phyloP scores from a whole-genome alignment of 2,113 vertebrate species.

The Petrocephalus microphthalmus region DNA sequence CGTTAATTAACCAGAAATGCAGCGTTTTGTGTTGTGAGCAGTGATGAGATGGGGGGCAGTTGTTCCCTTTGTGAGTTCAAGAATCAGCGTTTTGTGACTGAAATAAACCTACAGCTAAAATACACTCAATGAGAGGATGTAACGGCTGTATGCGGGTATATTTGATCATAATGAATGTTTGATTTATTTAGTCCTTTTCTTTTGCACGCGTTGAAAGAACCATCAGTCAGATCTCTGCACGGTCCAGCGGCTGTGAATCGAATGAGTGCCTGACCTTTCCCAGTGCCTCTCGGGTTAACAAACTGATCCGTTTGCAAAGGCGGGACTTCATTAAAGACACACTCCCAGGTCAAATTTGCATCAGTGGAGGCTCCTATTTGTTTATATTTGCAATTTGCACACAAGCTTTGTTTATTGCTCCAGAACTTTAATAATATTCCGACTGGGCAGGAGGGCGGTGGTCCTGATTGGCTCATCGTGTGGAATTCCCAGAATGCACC shows the following conservation, averaged over 20 bases:
- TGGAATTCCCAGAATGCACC: neutral
- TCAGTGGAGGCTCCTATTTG: neutral
- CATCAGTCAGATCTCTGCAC: neutral
- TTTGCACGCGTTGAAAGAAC: neutral
- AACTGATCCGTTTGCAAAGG: conserved; percentile 27
- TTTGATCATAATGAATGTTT: neutral
- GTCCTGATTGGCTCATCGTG: neutral
- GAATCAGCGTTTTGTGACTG: neutral
- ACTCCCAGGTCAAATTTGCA: conserved; percentile 5
- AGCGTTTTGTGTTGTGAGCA: neutral
- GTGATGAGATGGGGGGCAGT: neutral
- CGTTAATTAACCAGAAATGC: neutral
- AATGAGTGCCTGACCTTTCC: conserved; percentile 21
- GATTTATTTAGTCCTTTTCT: neutral
- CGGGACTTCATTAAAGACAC: conserved; percentile 24
- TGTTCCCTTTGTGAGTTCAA: neutral
- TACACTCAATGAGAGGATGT: neutral
- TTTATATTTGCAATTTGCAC: neutral
- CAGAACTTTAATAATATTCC: neutral
- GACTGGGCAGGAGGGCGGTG: neutral
- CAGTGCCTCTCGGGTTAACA: conserved; percentile 31
- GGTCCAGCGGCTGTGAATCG: conserved; percentile 37
- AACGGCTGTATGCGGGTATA: neutral
- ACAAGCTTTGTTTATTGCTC: neutral
- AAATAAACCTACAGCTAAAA: neutral